Evolutionary conservation across 2,113 vertebrate genomes (phyloP), one percentile per base, ranked within the genome.

Genomic region (Tragelaphus scriptus): DNA sequence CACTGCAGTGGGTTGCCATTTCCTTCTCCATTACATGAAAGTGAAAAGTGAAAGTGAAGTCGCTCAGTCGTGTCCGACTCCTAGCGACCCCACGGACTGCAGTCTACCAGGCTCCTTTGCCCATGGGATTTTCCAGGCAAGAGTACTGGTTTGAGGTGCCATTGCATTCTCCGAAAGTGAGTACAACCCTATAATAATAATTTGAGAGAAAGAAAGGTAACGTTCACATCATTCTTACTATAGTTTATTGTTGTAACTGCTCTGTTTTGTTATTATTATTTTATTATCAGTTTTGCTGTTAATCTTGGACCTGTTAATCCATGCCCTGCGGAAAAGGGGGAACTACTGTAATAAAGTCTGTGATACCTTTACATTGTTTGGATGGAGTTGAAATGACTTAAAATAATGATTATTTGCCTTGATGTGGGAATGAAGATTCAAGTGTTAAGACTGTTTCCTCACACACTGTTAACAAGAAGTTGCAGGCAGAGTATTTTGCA

Each of bases 381-480:
- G 2, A 68, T 86, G 44, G n/a, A 91, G 15, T 30, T 86, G 85
- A 97, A 88, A 90, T 5, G 30, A 93, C 4, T 68, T 91, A 53
- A 92, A 95, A 93, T 90, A 80, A 95, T 88, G 75, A 75, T 88
- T 61, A 23, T 95, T 95, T 97, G 7, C 32, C 32, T 19, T 65
- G 75, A 75, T 80, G 26, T 19, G 61, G 47, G 17, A 88, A 81
- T 81, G n/a, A 88, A 53, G 49, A 90, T 58, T 47, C 90, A 81
- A 88, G 47, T 47, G 32, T 63, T 59, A 85, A 90, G n/a, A 36
- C 55, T 82, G 49, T 55, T 95, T 68, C 15, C 19, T n/a, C 30
- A 23, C 2, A 47, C 1, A 15, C 4, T 9, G 3, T 15, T 71
- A 47, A 91, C 47, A 51, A 82, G 44, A 16, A 49, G 16, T 71